phyloP scores from a whole-genome alignment of 2,888 invertebrate species.

The Sylvicola cinctus region DNA sequence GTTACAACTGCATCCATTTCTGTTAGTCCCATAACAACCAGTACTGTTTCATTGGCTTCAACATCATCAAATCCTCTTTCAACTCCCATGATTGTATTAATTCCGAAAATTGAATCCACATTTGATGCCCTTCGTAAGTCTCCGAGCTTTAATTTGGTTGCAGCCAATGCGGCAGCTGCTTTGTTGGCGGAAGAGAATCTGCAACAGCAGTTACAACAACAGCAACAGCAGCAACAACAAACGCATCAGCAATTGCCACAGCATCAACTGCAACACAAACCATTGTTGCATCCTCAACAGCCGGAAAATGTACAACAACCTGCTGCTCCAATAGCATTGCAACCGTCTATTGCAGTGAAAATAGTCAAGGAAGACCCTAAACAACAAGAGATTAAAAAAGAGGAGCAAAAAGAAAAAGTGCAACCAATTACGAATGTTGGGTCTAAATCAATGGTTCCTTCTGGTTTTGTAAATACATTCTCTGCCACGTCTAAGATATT shows the following conservation, averaged over 20 bases:
- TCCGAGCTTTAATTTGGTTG: conserved; percentile 23
- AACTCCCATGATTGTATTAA: conserved; percentile 22
- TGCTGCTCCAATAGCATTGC: too few relatives aligned
- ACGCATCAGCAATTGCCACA: not conserved
- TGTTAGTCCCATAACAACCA: too few relatives aligned
- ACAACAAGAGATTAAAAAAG: too few relatives aligned
- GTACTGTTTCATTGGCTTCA: too few relatives aligned
- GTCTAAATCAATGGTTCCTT: too few relatives aligned
- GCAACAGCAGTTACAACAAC: not conserved
- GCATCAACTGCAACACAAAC: not conserved
- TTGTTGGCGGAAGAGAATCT: not conserved
- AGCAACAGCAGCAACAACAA: conserved; percentile 1
- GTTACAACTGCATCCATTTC: too few relatives aligned
- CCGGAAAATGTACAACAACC: not conserved
- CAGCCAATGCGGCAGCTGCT: conserved; percentile 9
- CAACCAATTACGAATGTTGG: too few relatives aligned
- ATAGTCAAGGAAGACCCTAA: too few relatives aligned
- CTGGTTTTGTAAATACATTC: too few relatives aligned
- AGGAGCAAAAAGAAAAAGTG: too few relatives aligned
- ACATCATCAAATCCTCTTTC: conserved; percentile 29
- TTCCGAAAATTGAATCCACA: conserved; percentile 20
- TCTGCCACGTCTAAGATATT: too few relatives aligned
- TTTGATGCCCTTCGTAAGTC: conserved; percentile 26
- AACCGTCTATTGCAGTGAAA: too few relatives aligned
- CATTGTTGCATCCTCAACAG: not conserved